Evolutionary conservation across 2,888 invertebrate species (phyloP).

Genomic region (Brachyopa scutellaris): DNA sequence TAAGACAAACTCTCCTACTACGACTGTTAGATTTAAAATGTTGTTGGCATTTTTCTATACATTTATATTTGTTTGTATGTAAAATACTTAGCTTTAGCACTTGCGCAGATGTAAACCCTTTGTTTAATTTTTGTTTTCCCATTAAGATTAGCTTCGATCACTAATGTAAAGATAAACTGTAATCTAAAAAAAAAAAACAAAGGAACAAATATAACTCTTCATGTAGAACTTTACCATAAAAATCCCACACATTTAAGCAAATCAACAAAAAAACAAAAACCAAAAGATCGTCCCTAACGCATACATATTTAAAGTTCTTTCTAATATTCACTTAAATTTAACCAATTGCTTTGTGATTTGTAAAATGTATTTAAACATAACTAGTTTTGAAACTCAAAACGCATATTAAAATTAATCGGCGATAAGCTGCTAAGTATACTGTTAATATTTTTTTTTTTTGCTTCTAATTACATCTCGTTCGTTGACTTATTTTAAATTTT

Average conservation of each 20-base stretch:
- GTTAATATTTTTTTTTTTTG: not conserved
- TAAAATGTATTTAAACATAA: slow-evolving; percentile 25
- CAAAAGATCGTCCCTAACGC: not conserved
- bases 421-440: slow-evolving; percentile 1
- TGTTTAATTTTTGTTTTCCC: not conserved
- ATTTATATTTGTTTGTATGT: slow-evolving; percentile 41
- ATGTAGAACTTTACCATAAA: slow-evolving; percentile 2
- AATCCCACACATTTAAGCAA: slow-evolving; percentile 3
- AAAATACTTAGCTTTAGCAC: slow-evolving; percentile 21
- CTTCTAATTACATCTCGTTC: slow-evolving; percentile 14
- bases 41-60: too few relatives aligned
- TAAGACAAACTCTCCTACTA: not conserved
- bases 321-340: not conserved
- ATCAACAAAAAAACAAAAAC: not conserved
- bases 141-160: slow-evolving; percentile 1
- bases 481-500: not conserved
- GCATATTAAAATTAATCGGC: slow-evolving; percentile 1
- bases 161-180: slow-evolving; percentile 38
- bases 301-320: not conserved
- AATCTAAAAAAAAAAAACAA: slow-evolving; percentile 14
- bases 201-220: not conserved
- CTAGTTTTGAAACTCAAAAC: slow-evolving; percentile 3
- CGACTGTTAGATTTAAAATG: not conserved
- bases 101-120: not conserved
- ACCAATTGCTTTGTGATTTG: slow-evolving; percentile 27